phyloP scores from a whole-genome alignment of 2,797 vertebrate genomes.

The Emys orbicularis region DNA sequence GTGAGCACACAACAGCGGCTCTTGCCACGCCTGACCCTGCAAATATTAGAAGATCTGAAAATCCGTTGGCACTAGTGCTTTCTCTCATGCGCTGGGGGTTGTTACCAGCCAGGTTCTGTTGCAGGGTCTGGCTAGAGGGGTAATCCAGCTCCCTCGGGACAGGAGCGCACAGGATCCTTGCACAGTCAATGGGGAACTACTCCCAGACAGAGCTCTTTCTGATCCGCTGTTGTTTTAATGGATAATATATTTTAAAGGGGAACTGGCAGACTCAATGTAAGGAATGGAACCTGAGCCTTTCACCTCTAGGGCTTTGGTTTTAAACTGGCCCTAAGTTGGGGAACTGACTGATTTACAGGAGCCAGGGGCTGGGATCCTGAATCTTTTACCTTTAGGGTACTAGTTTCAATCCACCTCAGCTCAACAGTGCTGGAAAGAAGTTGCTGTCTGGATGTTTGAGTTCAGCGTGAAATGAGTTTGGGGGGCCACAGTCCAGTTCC shows the following conservation, averaged over 20 bases:
- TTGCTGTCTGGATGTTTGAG: neutral
- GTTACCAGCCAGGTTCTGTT: fast-evolving
- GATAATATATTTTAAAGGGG: too few species aligned
- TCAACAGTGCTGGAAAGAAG: fast-evolving
- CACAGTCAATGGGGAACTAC: neutral
- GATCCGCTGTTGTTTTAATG: too few species aligned
- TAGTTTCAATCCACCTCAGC: too few species aligned
- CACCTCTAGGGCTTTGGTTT: too few species aligned
- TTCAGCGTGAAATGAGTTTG: fast-evolving
- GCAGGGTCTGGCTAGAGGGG: fast-evolving
- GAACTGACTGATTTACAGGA: too few species aligned
- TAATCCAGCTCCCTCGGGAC: fast-evolving
- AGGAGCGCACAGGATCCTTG: too few species aligned
- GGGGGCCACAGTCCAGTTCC: neutral
- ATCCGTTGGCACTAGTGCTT: neutral
- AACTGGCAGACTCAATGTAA: neutral
- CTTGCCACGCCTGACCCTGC: neutral
- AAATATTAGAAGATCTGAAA: neutral
- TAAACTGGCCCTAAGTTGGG: too few species aligned
- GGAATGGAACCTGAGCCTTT: too few species aligned
- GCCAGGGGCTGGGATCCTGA: too few species aligned
- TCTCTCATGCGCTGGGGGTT: neutral
- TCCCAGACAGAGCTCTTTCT: neutral
- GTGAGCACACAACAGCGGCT: neutral
- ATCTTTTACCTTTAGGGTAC: too few species aligned